These are phyloP conservation scores for Dynastes grantii DNA, from an alignment of 2,888 invertebrate species.

Conservation along the genomic window DNA sequence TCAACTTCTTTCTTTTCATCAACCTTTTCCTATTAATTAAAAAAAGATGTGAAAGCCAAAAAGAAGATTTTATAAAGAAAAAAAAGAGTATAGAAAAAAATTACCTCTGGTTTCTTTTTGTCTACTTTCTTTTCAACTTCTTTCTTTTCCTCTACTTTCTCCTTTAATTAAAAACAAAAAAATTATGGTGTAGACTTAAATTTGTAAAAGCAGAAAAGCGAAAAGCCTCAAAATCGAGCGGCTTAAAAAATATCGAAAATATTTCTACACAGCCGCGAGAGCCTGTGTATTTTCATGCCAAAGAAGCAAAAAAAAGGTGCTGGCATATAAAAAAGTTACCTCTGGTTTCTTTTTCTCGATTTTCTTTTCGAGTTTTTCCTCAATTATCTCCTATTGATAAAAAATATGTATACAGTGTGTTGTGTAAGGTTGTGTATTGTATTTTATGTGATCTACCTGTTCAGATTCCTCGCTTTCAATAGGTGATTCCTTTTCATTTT, in stretches of 20 bases:
- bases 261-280: too few species aligned
- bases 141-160: constrained; percentile 34
- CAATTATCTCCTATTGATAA: constrained; percentile 55
- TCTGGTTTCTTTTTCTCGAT: constrained; percentile 52
- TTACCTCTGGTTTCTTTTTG: constrained; percentile 54
- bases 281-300: too few species aligned
- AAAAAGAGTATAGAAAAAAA: background rate
- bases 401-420: constrained; percentile 48
- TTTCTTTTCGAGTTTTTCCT: constrained; percentile 44
- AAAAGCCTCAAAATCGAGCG: too few species aligned
- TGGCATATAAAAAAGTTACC: constrained; percentile 36
- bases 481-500: constrained; percentile 58
- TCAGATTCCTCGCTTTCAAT: constrained; percentile 55
- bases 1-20: constrained; percentile 32
- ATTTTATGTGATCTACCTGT: constrained; percentile 53
- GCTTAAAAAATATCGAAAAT: too few species aligned
- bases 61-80: background rate
- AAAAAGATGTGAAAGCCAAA: background rate
- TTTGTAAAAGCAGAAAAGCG: too few species aligned
- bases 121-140: constrained; percentile 19
- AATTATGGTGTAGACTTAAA: too few species aligned
- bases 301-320: too few species aligned
- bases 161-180: constrained; percentile 14
- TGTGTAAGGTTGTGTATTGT: constrained; percentile 42
- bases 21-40: constrained; percentile 31